These are phyloP conservation scores for Ligdia adustata DNA, from an alignment of 2,888 invertebrate genomes.

Conservation along the genomic window DNA sequence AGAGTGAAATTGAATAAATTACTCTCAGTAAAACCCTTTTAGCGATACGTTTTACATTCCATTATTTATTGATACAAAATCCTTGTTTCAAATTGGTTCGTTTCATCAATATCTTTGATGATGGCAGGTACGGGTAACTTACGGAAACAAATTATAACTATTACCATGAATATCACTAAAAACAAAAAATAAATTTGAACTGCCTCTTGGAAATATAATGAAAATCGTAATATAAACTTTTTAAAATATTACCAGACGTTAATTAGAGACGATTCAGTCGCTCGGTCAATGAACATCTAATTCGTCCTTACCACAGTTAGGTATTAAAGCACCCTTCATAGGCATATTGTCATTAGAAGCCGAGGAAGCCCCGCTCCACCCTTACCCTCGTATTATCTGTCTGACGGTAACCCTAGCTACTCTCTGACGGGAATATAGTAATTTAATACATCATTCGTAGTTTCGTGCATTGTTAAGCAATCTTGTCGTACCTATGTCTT, in stretches of 20 bases:
- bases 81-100: neutral
- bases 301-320: neutral
- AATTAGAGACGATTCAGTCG: too few species aligned
- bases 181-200: too few species aligned
- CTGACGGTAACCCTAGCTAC: slow-evolving; percentile 38
- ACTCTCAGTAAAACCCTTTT: slow-evolving; percentile 16
- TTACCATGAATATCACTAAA: too few species aligned
- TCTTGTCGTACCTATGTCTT: neutral
- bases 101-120: too few species aligned
- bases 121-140: too few species aligned
- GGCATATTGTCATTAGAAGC: slow-evolving; percentile 38
- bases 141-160: too few species aligned
- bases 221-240: too few species aligned
- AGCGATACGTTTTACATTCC: slow-evolving; percentile 6
- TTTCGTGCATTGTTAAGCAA: slow-evolving; percentile 16
- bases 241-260: too few species aligned
- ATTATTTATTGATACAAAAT: neutral
- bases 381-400: slow-evolving; percentile 41
- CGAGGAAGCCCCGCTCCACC: slow-evolving; percentile 43
- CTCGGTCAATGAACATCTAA: too few species aligned
- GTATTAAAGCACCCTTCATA: slow-evolving; percentile 24
- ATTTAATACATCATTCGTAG: slow-evolving; percentile 30
- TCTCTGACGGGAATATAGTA: too few species aligned
- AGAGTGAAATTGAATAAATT: slow-evolving; percentile 13
- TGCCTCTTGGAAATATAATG: too few species aligned